These are phyloP conservation scores for Cephalopterus ornatus DNA, from an alignment of 2,113 vertebrate genomes.

Conservation along the genomic window DNA sequence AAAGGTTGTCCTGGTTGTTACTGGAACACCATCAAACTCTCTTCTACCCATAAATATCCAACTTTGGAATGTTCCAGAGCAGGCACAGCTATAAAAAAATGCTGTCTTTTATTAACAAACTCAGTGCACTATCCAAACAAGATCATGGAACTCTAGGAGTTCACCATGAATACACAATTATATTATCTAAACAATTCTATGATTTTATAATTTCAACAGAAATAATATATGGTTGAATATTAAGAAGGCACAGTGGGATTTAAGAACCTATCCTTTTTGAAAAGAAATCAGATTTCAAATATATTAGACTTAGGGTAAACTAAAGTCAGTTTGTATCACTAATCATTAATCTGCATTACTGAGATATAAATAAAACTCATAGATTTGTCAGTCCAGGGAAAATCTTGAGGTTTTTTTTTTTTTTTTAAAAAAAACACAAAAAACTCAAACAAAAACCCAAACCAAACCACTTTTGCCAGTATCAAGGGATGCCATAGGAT, in stretches of 20 bases:
- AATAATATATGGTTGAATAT: background rate
- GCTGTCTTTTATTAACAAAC: conserved; percentile 1
- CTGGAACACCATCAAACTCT: background rate
- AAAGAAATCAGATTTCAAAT: conserved; percentile 15
- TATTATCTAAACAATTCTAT: background rate
- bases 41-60: conserved; percentile 4
- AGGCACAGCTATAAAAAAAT: conserved; percentile 29
- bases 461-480: background rate
- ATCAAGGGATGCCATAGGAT: background rate
- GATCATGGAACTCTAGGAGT: background rate
- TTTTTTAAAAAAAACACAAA: background rate
- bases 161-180: background rate
- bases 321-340: background rate
- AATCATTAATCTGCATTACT: background rate
- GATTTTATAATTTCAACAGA: background rate
- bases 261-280: background rate
- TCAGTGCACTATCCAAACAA: background rate
- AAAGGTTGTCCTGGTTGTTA: background rate
- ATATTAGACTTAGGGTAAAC: background rate
- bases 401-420: too few species aligned
- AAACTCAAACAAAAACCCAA: background rate
- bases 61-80: background rate
- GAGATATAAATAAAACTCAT: background rate
- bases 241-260: background rate
- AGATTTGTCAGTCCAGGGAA: background rate